Base-by-base conservation (phyloP, 2,888 invertebrate genomes). In the Holacanthella duospinosa region DNA sequence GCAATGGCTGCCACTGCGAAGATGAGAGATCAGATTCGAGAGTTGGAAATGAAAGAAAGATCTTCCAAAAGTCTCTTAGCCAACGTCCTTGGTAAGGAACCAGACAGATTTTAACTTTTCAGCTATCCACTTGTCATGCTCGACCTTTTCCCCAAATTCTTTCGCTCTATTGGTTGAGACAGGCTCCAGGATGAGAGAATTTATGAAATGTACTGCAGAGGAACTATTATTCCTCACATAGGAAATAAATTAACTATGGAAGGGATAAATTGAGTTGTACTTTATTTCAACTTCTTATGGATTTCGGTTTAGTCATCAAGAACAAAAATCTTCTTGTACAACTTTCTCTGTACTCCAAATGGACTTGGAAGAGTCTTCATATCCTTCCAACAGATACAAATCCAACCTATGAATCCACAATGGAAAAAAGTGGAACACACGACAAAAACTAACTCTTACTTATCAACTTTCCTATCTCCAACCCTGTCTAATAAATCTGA, bases 51-150 rank as follows among this genome's bases (percentile, higher is more conserved):
- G 76, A 88, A 89, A 78, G 91, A 91, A 79, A 85, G 88, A 76
- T 93, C 93, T 74, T 93, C 93, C 76, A 93, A 93, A 81, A 93
- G 93, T 77, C 84, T 96, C 75, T 83, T 96, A 77, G 94, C 95
- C 75, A 95, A 95, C 81, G 93, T 95, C 76, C 84, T 95, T 76
- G 73, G 73, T 73, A 67, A 70, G 71, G 54, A 12, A 21, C 2
- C 6, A 36, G 36, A 16, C 6, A 36, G 16, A 36, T 12, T 12
- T 12, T 12, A 36, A 36, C 16, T 16, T 16, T 36, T 36, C n/a
- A n/a, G 36, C 16, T 36, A 9, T 36, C 36, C 16, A 36, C 16
- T 36, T 36, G 16, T 48, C 48, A 16, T 48, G 48, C 19, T 21
- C 12, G 19, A 9, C n/a, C 21, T 48, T 48, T 48, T 21, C 48